phyloP scores from a whole-genome alignment of 2,888 invertebrate genomes.

The Tupiocoris notatus region DNA sequence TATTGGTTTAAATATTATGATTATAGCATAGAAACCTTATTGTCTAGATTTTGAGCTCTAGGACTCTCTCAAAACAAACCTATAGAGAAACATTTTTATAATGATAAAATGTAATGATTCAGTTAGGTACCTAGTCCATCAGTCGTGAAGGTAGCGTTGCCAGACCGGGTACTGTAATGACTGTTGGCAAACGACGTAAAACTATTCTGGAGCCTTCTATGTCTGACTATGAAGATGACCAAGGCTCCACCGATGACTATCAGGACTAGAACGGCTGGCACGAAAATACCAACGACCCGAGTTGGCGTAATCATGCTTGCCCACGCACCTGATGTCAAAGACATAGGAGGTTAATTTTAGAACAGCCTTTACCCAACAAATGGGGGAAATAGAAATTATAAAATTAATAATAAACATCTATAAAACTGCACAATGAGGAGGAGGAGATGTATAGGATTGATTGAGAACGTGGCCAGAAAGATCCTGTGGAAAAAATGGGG shows the following conservation, averaged over 20 bases:
- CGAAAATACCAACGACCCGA: conserved; percentile 57
- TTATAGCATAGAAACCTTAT: too few relatives aligned
- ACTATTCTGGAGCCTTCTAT: conserved; percentile 62
- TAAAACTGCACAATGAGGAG: too few relatives aligned
- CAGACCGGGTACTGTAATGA: conserved; percentile 82
- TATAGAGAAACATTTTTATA: not conserved
- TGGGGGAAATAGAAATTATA: too few relatives aligned
- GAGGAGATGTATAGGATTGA: too few relatives aligned
- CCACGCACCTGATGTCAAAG: conserved; percentile 51
- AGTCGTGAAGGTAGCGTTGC: conserved; percentile 76
- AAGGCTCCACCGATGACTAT: conserved; percentile 61
- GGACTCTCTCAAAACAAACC: too few relatives aligned
- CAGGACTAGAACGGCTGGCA: conserved; percentile 60
- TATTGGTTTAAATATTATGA: too few relatives aligned
- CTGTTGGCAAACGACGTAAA: conserved; percentile 80
- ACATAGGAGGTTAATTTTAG: too few relatives aligned
- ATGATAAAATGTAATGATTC: not conserved
- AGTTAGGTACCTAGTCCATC: conserved; percentile 64
- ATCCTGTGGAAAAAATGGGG: too few relatives aligned
- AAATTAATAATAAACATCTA: too few relatives aligned
- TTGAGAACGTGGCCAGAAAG: too few relatives aligned
- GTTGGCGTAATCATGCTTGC: conserved; percentile 52
- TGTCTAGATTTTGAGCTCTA: too few relatives aligned
- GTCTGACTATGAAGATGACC: conserved; percentile 58
- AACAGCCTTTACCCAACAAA: too few relatives aligned